Base-by-base conservation (phyloP, 2,888 invertebrate genomes). In the Epinotia demarniana region DNA sequence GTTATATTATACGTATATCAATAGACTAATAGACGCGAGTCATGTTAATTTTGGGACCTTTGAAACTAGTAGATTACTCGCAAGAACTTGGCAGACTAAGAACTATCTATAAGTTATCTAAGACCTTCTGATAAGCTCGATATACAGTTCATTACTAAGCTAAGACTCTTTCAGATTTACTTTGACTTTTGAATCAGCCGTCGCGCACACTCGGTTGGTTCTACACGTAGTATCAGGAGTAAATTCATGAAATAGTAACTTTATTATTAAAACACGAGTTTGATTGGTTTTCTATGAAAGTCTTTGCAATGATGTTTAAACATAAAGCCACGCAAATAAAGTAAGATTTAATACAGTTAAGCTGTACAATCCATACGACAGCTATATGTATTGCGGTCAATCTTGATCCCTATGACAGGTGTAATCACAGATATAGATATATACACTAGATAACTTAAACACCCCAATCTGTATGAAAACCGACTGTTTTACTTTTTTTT, bases 71-170 rank as follows among this genome's bases (percentile, higher is more conserved):
- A 46, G 46, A 67, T 33, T 61, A 46, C 43, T 55, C 27, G 16
- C 64, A 58, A 57, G 43, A 67, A 75, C 61, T 75, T 53, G 57
- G 11, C 23, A 68, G 70, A 75, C 74, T 63, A 58, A 33, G 19
- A 74, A 74, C 58, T 75, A 70, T 70, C 23, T 58, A 55, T 19
- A 75, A 60, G 70, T 60, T 27, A 33, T 58, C 53, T 53, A 23
- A 57, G 63, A 70, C 5, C 55, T 53, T 49, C 39, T 60, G 63
- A 60, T 63, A 39, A 64, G 53, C 64, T 11, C 2, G 39, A 74
- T 74, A 49, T 53, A 62, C 19, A 64, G 39, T 72, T 57, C 16
- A 72, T 66, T 58, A 58, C 16, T 33, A 6, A 46, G 39, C 43
- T 67, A 16, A 9, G 12, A 46, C 23, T 57, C 18, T 16, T 58